Evolutionary conservation across 2,888 invertebrate species (phyloP).

Genomic region (Synanthedon tipuliformis): DNA sequence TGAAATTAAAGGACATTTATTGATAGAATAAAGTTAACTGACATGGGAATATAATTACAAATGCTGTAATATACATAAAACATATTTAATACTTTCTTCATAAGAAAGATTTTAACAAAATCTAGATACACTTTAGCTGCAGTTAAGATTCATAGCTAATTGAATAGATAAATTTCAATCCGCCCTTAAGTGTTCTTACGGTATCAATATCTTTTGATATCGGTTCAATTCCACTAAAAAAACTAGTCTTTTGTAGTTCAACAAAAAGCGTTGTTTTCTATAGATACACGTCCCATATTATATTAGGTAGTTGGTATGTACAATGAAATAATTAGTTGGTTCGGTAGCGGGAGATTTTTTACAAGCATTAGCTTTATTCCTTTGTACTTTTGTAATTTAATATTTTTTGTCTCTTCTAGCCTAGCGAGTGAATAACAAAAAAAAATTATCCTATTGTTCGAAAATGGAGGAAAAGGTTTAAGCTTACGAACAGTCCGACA

Average conservation of each 20-base stretch:
- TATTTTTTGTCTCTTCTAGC: slow-evolving; percentile 56
- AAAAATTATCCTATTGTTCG: slow-evolving; percentile 36
- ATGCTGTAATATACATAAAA: no score
- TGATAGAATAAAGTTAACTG: no score
- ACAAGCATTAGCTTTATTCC: slow-evolving; percentile 36
- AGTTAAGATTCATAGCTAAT: no score
- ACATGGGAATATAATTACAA: no score
- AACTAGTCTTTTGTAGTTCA: slow-evolving; percentile 35
- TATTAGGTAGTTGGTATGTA: slow-evolving; percentile 18
- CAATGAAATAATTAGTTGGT: slow-evolving; percentile 64
- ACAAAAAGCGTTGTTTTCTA: slow-evolving; percentile 60
- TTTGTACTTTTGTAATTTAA: slow-evolving; percentile 61
- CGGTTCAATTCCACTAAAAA: slow-evolving; percentile 42
- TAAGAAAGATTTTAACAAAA: no score
- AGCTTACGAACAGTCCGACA: slow-evolving; percentile 1
- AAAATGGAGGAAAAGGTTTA: slow-evolving; percentile 25
- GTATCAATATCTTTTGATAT: slow-evolving; percentile 34
- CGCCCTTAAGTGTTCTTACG: slow-evolving; percentile 30
- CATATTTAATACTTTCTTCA: no score
- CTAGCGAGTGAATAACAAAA: slow-evolving; percentile 38
- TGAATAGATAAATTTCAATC: slow-evolving; percentile 3
- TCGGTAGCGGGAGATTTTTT: slow-evolving; percentile 57
- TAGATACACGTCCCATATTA: slow-evolving; percentile 54
- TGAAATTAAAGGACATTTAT: no score
- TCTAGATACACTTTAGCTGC: no score